Conservation (phyloP, 2,888 invertebrate species). For the Nymphalis c-album region DNA sequence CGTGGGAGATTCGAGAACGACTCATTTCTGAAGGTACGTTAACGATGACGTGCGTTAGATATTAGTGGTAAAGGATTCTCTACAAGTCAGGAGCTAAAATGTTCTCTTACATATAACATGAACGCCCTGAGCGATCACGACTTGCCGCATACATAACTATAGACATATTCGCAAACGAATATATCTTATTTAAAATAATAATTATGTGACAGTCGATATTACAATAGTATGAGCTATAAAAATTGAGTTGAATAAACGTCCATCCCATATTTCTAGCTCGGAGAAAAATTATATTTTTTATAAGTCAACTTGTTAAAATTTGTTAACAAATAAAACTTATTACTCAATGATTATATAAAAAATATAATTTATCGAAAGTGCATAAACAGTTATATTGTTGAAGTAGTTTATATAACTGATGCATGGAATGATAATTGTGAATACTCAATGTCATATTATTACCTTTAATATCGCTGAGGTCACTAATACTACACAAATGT, state of each 20-base stretch:
- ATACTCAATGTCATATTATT: conserved; percentile 15
- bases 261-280: no score
- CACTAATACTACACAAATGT: conserved; percentile 8
- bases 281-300: no score
- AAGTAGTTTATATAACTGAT: not conserved
- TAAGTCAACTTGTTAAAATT: no score
- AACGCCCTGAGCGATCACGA: conserved; percentile 67
- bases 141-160: conserved; percentile 35
- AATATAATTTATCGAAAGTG: no score
- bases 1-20: conserved; percentile 98
- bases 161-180: conserved; percentile 28
- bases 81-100: conserved; percentile 41
- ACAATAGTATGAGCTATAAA: no score
- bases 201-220: no score
- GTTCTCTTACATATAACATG: conserved; percentile 49
- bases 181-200: not conserved
- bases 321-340: no score
- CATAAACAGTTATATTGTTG: no score
- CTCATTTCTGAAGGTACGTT: conserved; percentile 95
- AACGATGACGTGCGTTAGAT: conserved; percentile 45
- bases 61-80: conserved; percentile 42
- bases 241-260: no score
- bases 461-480: conserved; percentile 10
- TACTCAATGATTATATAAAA: no score
- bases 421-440: not conserved